phyloP scores from a whole-genome alignment of 2,888 invertebrate genomes.

The Hartigia nigra region DNA sequence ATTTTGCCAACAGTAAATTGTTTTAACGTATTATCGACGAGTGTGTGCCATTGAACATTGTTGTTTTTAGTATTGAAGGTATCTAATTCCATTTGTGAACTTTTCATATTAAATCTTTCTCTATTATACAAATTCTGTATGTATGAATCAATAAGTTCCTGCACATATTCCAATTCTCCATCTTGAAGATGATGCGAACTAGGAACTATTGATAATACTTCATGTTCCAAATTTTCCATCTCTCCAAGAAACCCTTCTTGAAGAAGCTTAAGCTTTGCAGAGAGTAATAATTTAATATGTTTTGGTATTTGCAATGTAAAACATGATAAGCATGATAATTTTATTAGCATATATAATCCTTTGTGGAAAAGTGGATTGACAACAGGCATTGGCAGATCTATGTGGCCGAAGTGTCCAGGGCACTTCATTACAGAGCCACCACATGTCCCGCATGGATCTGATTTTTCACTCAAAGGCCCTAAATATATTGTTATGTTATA shows the following conservation, averaged over 20 bases:
- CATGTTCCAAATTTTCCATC: slow-evolving; percentile 75
- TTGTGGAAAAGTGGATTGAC: slow-evolving; percentile 92
- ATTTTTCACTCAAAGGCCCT: slow-evolving; percentile 73
- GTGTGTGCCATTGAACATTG: slow-evolving; percentile 67
- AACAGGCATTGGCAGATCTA: slow-evolving; percentile 87
- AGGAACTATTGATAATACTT: slow-evolving; percentile 54
- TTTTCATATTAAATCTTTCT: slow-evolving; percentile 51
- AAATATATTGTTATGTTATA: slow-evolving; percentile 11
- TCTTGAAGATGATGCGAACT: slow-evolving; percentile 39
- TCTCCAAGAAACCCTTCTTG: slow-evolving; percentile 80
- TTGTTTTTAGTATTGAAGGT: slow-evolving; percentile 65
- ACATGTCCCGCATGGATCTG: slow-evolving; percentile 86
- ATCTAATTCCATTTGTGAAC: slow-evolving; percentile 61
- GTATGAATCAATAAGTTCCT: slow-evolving; percentile 67
- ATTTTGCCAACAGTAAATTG: slow-evolving; percentile 65
- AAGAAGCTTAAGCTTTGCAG: slow-evolving; percentile 77
- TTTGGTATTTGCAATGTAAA: slow-evolving; percentile 75
- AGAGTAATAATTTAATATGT: slow-evolving; percentile 70
- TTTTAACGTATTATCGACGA: slow-evolving; percentile 67
- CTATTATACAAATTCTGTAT: slow-evolving; percentile 51
- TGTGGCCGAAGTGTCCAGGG: slow-evolving; percentile 95
- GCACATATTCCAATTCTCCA: slow-evolving; percentile 59
- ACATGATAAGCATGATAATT: slow-evolving; percentile 79
- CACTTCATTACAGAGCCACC: slow-evolving; percentile 75
- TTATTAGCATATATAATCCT: slow-evolving; percentile 75